These are phyloP conservation scores for Cantharis rustica DNA, from an alignment of 2,888 invertebrate species.

Conservation along the genomic window DNA sequence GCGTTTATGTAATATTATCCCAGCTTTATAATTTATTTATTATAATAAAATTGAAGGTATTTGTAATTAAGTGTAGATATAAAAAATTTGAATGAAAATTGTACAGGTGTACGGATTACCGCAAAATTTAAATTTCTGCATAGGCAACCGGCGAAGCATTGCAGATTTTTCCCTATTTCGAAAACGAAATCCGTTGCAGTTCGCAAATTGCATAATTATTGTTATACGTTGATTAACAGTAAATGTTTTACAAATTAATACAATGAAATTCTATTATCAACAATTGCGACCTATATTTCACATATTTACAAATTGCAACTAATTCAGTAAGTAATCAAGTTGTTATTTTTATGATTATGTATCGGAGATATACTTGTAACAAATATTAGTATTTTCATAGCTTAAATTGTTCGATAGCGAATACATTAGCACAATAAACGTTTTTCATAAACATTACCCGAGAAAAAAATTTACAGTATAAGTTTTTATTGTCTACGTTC, in stretches of 20 bases:
- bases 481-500: background rate
- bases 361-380: background rate
- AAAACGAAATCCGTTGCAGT: background rate
- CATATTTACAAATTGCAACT: background rate
- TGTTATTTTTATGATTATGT: background rate
- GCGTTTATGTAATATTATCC: background rate
- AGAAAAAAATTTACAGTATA: background rate
- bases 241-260: background rate
- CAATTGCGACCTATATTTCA: background rate
- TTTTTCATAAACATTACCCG: background rate
- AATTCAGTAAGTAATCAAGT: background rate
- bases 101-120: no score
- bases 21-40: background rate
- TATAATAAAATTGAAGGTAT: background rate
- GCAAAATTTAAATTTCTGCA: background rate
- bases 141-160: background rate
- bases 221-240: background rate
- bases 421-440: background rate
- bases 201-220: background rate
- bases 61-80: no score
- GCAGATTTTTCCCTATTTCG: background rate
- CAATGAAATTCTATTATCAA: background rate
- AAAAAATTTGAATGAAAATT: no score
- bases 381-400: background rate
- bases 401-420: background rate